Evolutionary conservation across 2,113 vertebrate genomes (phyloP), one percentile per base, ranked within the genome.

Genomic region (Ivindomyrus marchei): DNA sequence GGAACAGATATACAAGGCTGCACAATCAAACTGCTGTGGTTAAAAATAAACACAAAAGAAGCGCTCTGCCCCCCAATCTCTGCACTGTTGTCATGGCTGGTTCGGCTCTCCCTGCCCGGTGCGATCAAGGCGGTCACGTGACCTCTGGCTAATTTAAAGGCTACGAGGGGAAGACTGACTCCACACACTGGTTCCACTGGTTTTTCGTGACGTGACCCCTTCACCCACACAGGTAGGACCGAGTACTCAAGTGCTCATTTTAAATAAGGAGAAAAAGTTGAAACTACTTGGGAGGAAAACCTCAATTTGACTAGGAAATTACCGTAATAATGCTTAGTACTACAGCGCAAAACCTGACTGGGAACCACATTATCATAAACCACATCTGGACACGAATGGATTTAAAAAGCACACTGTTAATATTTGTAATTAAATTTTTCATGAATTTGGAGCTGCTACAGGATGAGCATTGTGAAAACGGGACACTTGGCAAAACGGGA

Each of bases 41-140:
- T 96, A 95, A 95, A 95, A 95, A 95, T 95, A 96, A 91, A 92
- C 93, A 89, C 93, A 93, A 91, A 90, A 90, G 91, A 91, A 87
- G 70, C 39, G 15, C 42, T 70, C 53, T 77, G 13, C 42, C 36
- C 31, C 17, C 24, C 3, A 27, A 45, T 6, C 36, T 45, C 39
- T 83, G 77, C 17, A 83, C 77, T 83, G 36, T 83, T 83, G 42
- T 83, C 42, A 83, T 45, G 15, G 36, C 77, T 13, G n/a, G 8
- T 83, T 19, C 5, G 5, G 36, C 77, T 83, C 36, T 83, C 77
- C 77, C 77, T 42, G 36, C 13, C 77, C 15, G 19, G 77, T 2
- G 77, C 4, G 13, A 36, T 5, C 31, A 17, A 19, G 3, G 10
- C 1, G 17, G 4, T 83, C 83, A 85, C 39, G 8, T 47, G 21